Evolutionary conservation across 2,888 invertebrate species (phyloP), one percentile per base, ranked within the genome.

Genomic region (Drosophila anomalata): DNA sequence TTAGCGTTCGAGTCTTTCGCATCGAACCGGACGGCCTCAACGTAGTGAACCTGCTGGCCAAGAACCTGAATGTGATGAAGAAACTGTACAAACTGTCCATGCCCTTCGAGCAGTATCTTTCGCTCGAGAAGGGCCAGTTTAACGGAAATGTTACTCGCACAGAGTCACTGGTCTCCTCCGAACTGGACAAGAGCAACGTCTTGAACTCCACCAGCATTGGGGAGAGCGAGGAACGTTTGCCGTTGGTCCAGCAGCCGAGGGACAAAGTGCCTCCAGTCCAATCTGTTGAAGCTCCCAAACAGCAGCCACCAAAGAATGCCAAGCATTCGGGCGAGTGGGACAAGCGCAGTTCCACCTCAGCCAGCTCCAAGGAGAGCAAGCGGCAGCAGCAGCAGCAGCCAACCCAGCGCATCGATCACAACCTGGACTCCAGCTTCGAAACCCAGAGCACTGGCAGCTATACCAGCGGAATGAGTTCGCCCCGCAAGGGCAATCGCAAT

Each of bases 31-130:
- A 91, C 54, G 91, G 91, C 22, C 77, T 91, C 0, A 87, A 90
- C 63, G 77, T 91, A 24, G 91, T 91, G 0, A 91, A 91, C 67
- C 67, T 91, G 2, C 76, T 89, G 31, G 89, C 90, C 22, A 90
- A 89, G 74, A 93, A 94, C 0, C 79, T 94, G 20, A 94, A 94
- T 85, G 92, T 94, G 0, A 94, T 94, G 75, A 92, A 93, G 51
- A 93, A 92, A 63, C 92, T 94, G 88, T 93, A 90, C 62, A 91
- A 91, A 55, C 78, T 91, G 0, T 91, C 89, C 6, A 91, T 91
- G 89, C 92, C 92, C 5, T 91, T 91, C 17, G 91, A 91, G 61
- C 89, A 90, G 71, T 91, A 91, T 75, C 77, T 91, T 2, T 81
- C 90, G 0, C 70, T 91, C 67, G 91, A 91, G 54, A 91, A 91